Evolutionary conservation across 2,888 invertebrate species (phyloP), one percentile per base, ranked within the genome.

Genomic region (Eristalinus sepulchralis): DNA sequence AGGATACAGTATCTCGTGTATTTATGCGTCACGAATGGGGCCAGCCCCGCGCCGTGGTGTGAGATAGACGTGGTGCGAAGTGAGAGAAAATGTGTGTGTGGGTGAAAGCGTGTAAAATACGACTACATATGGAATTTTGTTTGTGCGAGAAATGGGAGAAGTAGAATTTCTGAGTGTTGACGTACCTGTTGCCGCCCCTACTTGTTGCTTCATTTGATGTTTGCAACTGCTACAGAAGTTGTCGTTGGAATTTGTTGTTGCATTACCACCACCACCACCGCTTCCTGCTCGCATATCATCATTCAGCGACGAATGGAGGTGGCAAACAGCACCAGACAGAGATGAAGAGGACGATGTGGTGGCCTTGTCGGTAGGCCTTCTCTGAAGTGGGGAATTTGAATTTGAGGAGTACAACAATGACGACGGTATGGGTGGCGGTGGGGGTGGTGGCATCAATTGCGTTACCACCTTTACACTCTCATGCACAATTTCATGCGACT

Each of bases 131-230:
- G 57, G 24, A 24, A 57, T 62, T 27, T 68, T 53, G 67, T 39
- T 33, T 64, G 60, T 67, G 17, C 22, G 24, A 57, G 57, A 57
- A 57, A 36, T 71, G 81, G 63, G 73, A 79, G 73, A 70, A 72
- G 82, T 64, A 88, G 76, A 73, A 83, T 72, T 79, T 83, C 68
- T 63, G 83, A 77, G 39, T 27, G 27, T 87, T 83, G 84, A 92
- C 92, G 90, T 92, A 92, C 92, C 92, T 92, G 92, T 92, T 91
- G 92, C 91, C 88, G 91, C 91, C 89, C 91, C 90, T 71, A 91
- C 90, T 88, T 92, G 91, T 89, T 91, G 91, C 89, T 90, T 92
- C 86, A 91, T 90, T 88, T 91, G 91, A 89, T 92, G 90, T 89
- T 91, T 92, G 80, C 81, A 84, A 84, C 77, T 81, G 80, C 85